Evolutionary conservation across 1,140 invertebrate genomes (phyloP).

Genomic region (Neoseiulus cucumeris): DNA sequence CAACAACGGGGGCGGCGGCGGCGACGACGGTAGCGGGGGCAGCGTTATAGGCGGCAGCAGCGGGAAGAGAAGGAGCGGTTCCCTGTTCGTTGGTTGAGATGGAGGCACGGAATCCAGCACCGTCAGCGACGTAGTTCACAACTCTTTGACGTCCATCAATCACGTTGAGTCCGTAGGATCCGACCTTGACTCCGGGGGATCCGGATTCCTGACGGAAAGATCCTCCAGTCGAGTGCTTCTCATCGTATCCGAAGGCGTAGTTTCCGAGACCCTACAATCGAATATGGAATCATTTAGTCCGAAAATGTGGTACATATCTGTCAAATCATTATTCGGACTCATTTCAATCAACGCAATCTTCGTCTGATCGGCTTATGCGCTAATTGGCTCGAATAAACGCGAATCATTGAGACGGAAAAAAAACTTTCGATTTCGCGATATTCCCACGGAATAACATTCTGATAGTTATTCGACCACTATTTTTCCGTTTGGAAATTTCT

Average conservation of each 20-base stretch:
- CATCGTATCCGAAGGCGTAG: conserved; percentile 23
- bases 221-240: conserved; percentile 23
- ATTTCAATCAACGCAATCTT: too few relatives aligned
- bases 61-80: conserved; percentile 31
- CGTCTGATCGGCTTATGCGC: too few relatives aligned
- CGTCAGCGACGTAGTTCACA: conserved; percentile 25
- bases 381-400: too few relatives aligned
- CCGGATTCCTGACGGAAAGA: conserved; percentile 20
- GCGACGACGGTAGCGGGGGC: conserved; percentile 22
- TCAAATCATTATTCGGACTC: too few relatives aligned
- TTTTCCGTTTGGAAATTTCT: too few relatives aligned
- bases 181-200: conserved; percentile 18
- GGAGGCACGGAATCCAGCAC: conserved; percentile 21
- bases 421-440: too few relatives aligned
- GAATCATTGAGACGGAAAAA: too few relatives aligned
- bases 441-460: too few relatives aligned
- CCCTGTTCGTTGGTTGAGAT: conserved; percentile 21
- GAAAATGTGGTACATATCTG: not conserved
- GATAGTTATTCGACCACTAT: too few relatives aligned
- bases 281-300: not conserved
- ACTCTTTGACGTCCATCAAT: conserved; percentile 21
- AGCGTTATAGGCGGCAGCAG: conserved; percentile 33
- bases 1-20: conserved; percentile 14
- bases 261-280: conserved; percentile 17
- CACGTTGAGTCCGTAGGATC: conserved; percentile 21